Percentiles rank a stretch among this genome's conserved stretches.
Evolutionary conservation across 2,888 invertebrate genomes (phyloP).

Genomic region (Plebejus anna): DNA sequence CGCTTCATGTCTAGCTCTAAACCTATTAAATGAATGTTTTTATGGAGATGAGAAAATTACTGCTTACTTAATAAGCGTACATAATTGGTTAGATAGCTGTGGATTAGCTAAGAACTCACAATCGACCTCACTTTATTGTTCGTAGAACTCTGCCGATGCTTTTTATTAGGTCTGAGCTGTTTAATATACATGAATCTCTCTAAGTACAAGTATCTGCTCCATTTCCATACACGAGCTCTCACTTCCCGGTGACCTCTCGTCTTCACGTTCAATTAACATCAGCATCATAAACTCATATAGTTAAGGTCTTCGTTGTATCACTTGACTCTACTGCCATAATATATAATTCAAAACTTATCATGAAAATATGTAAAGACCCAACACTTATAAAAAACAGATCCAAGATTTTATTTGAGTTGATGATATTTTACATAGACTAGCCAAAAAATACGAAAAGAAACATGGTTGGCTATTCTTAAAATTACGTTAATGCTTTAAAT

Average conservation of each 20-base stretch:
- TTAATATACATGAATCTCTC: not conserved
- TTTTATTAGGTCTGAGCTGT: not conserved
- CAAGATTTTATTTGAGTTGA: too few species aligned
- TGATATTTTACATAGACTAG: too few species aligned
- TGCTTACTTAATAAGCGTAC: too few species aligned
- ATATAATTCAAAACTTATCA: not conserved
- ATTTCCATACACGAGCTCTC: not conserved
- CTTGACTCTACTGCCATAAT: not conserved
- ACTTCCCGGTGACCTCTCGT: constrained; percentile 4
- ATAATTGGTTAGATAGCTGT: too few species aligned
- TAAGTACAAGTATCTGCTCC: not conserved
- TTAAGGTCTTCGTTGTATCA: not conserved
- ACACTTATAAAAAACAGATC: too few species aligned
- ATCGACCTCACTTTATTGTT: too few species aligned
- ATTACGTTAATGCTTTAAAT: too few species aligned
- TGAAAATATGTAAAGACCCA: not conserved
- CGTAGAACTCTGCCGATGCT: too few species aligned
- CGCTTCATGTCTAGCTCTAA: not conserved
- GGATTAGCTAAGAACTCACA: too few species aligned
- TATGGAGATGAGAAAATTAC: not conserved
- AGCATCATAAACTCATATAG: not conserved
- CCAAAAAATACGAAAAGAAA: too few species aligned
- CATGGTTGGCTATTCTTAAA: not conserved
- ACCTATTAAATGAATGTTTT: not conserved
- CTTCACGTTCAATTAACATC: not conserved